Base-by-base conservation (phyloP, 2,888 invertebrate genomes). In the Tanytarsus gracilentus region DNA sequence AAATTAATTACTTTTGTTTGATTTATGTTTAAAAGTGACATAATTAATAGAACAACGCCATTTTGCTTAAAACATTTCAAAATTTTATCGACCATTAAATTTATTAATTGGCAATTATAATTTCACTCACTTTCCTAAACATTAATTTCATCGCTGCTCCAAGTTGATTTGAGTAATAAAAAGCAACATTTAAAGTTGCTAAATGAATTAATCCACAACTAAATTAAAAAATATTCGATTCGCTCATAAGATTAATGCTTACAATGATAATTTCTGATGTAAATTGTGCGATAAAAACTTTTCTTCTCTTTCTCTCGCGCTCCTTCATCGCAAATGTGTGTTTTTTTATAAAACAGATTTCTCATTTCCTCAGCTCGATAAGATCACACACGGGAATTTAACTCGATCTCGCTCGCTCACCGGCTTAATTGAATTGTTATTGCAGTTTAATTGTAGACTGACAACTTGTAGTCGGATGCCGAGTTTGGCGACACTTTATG, bases 351-450 rank as follows among this genome's bases (percentile, higher is more conserved):
- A 29, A 25, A 3, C n/a, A 48, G 48, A 58, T 58, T 58, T 58
- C 40, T 14, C 58, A 27, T 40, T 27, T 58, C 30, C 39, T 30
- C 36, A 36, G 53, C 23, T 55, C 58, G 58, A 48, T 48, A 58
- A 58, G 44, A 48, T 58, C 58, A 27, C 21, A 40, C 18, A 58
- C 56, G 9, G 44, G 44, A 44, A 40, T 58, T n/a, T n/a, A n/a
- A n/a, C n/a, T n/a, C n/a, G n/a, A n/a, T n/a, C n/a, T n/a, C n/a
- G n/a, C n/a, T n/a, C n/a, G n/a, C n/a, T n/a, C n/a, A 18, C 33
- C 39, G 27, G 25, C 58, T 58, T 58, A 58, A 58, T 58, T 58
- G 58, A 58, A 58, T 58, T 58, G 58, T 58, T 58, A 58, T 58
- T 58, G 30, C 58, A 48, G 14, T 48, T 58, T 58, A 58, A 58